Percentiles rank a stretch among this genome's conserved stretches.
phyloP scores from a whole-genome alignment of 2,888 invertebrate genomes.

The Caenorhabditis zanzibari region DNA sequence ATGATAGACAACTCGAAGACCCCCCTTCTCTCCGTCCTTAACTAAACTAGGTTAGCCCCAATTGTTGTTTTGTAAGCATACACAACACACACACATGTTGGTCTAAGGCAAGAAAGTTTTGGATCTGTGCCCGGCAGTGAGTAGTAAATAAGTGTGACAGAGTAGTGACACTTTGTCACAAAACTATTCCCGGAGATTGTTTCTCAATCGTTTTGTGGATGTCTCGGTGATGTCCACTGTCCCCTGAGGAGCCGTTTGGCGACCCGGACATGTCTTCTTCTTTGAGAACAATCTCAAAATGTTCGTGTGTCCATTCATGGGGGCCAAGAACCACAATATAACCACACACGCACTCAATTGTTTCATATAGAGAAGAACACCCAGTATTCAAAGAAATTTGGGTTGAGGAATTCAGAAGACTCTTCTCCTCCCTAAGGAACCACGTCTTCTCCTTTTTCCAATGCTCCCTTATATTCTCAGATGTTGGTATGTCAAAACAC shows the following conservation, averaged over 20 bases:
- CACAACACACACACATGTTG: slow-evolving; percentile 31
- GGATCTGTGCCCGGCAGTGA: neutral
- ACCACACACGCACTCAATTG: slow-evolving; percentile 47
- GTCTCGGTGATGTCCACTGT: slow-evolving; percentile 23
- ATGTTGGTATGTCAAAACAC: slow-evolving; percentile 42
- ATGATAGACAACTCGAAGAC: slow-evolving; percentile 39
- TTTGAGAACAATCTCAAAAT: slow-evolving; percentile 21
- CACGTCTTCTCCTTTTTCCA: slow-evolving; percentile 11
- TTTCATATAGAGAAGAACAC: slow-evolving; percentile 55
- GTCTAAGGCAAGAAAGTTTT: slow-evolving; percentile 25
- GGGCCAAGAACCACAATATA: slow-evolving; percentile 3
- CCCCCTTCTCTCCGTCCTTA: slow-evolving; percentile 11
- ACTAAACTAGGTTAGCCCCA: slow-evolving; percentile 53
- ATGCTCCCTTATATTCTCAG: slow-evolving; percentile 26
- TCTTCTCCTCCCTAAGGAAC: slow-evolving; percentile 33
- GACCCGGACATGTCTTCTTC: slow-evolving; percentile 45
- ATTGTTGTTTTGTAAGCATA: slow-evolving; percentile 39
- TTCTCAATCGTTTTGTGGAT: slow-evolving; percentile 15
- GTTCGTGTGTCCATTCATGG: slow-evolving; percentile 36
- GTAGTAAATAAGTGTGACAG: slow-evolving; percentile 65
- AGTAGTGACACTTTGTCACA: slow-evolving; percentile 60
- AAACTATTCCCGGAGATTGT: slow-evolving; percentile 50
- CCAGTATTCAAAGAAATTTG: slow-evolving; percentile 32
- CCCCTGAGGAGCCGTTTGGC: slow-evolving; percentile 42
- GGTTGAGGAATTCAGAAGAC: slow-evolving; percentile 46